A percentile compares a stretch with the other conserved stretches of the same genome.
Conservation (phyloP, 2,797 vertebrate genomes). For the Poeciliopsis paucimaculata region DNA sequence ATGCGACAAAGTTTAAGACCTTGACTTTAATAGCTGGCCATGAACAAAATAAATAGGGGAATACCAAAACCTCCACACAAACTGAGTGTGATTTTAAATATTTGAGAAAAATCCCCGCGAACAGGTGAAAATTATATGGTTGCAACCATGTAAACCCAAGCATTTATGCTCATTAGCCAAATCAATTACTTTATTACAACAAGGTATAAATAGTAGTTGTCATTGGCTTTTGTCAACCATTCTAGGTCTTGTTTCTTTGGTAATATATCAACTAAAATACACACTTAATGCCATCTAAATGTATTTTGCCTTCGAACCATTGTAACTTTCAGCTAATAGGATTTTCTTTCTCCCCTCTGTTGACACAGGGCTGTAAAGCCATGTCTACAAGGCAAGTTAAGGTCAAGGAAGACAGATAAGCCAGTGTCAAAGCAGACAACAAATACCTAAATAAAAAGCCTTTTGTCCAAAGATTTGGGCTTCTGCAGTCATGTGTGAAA, state of each 20-base stretch:
- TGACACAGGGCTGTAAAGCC: conserved; percentile 72
- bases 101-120: background rate
- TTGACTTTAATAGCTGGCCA: background rate
- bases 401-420: conserved; percentile 74
- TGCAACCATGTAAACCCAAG: background rate
- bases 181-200: background rate
- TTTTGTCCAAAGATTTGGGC: conserved; percentile 67
- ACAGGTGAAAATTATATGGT: background rate
- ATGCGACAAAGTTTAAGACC: background rate
- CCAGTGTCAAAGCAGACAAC: conserved; percentile 69
- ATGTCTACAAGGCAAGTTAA: conserved; percentile 76
- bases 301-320: conserved; percentile 16
- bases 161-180: background rate
- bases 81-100: background rate
- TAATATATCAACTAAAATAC: conserved; percentile 17
- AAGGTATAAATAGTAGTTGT: background rate
- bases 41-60: background rate
- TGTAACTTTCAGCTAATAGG: conserved; percentile 34
- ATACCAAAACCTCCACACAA: background rate
- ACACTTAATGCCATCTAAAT: conserved; percentile 22
- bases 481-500: conserved; percentile 41
- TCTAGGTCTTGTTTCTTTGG: conserved; percentile 5
- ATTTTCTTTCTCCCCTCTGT: conserved; percentile 65
- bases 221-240: background rate
- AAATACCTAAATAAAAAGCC: conserved; percentile 68